Percentiles rank a stretch among this genome's conserved stretches.
phyloP scores from a whole-genome alignment of 2,113 vertebrate genomes.

The Mormoops blainvillei region DNA sequence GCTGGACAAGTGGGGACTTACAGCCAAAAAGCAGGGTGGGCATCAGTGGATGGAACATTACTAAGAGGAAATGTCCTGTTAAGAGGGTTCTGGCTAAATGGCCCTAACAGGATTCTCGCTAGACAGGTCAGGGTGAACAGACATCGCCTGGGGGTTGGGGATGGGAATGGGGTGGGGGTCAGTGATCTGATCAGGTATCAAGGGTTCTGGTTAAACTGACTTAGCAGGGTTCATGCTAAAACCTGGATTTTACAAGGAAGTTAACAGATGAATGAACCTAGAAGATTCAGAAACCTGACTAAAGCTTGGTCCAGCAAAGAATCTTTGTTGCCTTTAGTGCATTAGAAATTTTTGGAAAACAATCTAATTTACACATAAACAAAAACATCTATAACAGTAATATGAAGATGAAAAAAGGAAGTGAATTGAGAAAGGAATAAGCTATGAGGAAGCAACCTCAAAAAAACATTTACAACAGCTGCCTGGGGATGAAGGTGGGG shows the following conservation, averaged over 20 bases:
- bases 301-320: neutral
- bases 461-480: neutral
- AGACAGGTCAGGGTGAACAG: neutral
- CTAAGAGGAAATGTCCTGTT: too few relatives aligned
- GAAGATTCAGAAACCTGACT: neutral
- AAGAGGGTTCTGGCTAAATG: too few relatives aligned
- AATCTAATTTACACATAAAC: neutral
- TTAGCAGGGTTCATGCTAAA: neutral
- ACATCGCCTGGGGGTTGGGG: neutral
- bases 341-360: neutral
- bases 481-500: neutral
- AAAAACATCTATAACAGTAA: neutral
- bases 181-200: neutral
- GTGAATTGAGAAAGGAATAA: neutral
- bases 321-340: neutral
- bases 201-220: neutral
- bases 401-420: neutral
- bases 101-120: too few relatives aligned
- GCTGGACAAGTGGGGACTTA: neutral
- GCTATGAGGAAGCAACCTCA: neutral
- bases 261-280: neutral
- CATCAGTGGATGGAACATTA: too few relatives aligned
- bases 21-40: neutral
- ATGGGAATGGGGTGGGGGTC: neutral
- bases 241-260: neutral